Conservation (phyloP, 2,797 vertebrate species). For the Toxotes lorentzi region DNA sequence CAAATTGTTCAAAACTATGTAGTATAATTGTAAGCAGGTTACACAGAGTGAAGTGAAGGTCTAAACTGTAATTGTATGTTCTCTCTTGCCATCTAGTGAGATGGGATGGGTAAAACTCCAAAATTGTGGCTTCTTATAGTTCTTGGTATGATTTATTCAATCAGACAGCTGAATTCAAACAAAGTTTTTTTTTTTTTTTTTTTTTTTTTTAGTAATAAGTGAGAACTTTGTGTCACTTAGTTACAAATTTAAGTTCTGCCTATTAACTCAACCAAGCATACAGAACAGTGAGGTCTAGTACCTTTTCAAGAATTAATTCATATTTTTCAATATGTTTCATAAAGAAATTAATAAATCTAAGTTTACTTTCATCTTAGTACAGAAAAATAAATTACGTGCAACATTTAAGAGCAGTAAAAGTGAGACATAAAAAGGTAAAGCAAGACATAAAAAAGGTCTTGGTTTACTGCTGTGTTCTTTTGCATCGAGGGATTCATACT, state of each 20-base stretch:
- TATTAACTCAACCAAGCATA: neutral
- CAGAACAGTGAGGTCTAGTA: neutral
- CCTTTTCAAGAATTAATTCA: neutral
- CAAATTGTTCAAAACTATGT: slow-evolving; percentile 19
- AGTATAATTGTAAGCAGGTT: slow-evolving; percentile 19
- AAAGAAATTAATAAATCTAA: neutral
- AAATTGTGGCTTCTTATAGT: neutral
- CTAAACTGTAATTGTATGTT: slow-evolving; percentile 35
- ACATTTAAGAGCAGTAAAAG: neutral
- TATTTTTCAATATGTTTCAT: neutral
- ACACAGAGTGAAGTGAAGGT: slow-evolving; percentile 3
- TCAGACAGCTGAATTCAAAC: neutral
- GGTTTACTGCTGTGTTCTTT: slow-evolving; percentile 1
- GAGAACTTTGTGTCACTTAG: neutral
- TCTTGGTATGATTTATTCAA: slow-evolving; percentile 2
- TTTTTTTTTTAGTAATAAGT: neutral
- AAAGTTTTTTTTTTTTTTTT: no score
- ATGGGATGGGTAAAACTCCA: slow-evolving; percentile 25
- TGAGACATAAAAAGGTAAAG: no score
- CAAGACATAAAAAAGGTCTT: neutral
- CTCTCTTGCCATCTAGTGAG: slow-evolving; percentile 78
- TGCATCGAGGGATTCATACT: neutral
- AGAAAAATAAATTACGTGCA: neutral
- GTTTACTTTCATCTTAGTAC: neutral
- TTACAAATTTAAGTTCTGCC: neutral